Evolutionary conservation across 53 echinoderm and acorn worm genomes (phyloP).

Genomic region (Luidia sarsii): DNA sequence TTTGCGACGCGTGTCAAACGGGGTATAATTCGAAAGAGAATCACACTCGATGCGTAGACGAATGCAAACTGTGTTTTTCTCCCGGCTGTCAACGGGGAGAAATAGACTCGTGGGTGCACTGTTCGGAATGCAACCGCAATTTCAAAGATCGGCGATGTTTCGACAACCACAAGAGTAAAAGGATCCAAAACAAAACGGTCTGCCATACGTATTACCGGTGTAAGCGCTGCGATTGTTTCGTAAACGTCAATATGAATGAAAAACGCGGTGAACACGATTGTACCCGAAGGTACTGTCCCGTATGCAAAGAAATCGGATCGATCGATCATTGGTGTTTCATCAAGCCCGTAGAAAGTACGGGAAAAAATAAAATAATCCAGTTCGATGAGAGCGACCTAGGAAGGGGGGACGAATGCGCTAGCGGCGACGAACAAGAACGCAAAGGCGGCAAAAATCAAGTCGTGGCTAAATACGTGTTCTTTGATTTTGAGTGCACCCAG

Average conservation of each 20-base stretch:
- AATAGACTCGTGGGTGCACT: neutral
- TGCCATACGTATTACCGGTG: conserved; percentile 49
- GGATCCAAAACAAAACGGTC: conserved; percentile 34
- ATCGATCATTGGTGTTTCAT: conserved; percentile 5
- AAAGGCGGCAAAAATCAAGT: neutral
- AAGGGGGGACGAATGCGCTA: neutral
- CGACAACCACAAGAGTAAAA: neutral
- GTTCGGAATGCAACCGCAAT: neutral
- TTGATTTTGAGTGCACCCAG: conserved; percentile 38
- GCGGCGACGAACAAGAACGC: neutral
- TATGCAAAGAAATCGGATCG: neutral
- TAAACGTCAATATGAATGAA: neutral
- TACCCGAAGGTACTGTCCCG: neutral
- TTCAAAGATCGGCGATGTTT: neutral
- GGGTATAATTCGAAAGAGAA: conserved; percentile 28
- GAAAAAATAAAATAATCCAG: neutral
- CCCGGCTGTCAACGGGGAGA: conserved; percentile 32
- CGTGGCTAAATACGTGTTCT: conserved; percentile 13
- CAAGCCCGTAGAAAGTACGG: neutral
- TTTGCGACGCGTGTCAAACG: neutral
- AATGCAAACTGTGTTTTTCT: conserved; percentile 28
- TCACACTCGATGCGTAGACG: conserved; percentile 40
- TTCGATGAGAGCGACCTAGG: neutral
- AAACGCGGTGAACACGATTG: neutral
- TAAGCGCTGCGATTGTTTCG: conserved; percentile 5